Evolutionary conservation across 2,113 vertebrate genomes (phyloP), one percentile per base, ranked within the genome.

Genomic region (Pogona vitticeps): DNA sequence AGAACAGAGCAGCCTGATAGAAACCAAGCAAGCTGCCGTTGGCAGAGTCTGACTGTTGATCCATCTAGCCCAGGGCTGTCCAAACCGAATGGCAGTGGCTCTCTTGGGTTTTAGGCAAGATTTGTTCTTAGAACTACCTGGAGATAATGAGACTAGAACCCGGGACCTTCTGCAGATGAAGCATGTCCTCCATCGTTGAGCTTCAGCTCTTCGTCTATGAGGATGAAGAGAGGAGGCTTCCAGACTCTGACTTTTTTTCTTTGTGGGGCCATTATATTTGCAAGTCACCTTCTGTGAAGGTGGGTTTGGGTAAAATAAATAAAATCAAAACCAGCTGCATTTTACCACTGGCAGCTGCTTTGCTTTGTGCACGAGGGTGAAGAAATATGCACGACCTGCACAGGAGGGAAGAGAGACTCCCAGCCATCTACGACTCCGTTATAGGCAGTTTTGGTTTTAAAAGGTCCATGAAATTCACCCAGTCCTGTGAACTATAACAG

Each of bases 401-500:
- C 56, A 82, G 70, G 36, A 81, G 65, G 40, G 28, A 68, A 33
- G 31, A 67, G 20, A 75, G 33, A 61, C 70, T 82, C 28, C 70
- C 52, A 83, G 82, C 73, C 33, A 75, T 21, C 63, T 40, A 80
- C 15, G 42, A n/a, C 14, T 2, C 31, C 52, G 31, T 70, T 31
- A 70, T 23, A 70, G 70, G 26, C 10, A 40, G 46, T 33, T 68
- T 17, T 83, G 56, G 17, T 75, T 61, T 83, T 40, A 63, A 76
- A 76, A 65, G 76, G 21, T 36, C 59, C 40, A 33, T 67, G 72
- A 84, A 84, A 76, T 84, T 76, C 59, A 76, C 42, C 61, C 59
- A 33, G 2, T n/a, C 31, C 38, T 84, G 58, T 75, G 70, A 83
- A 75, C 61, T 83, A 36, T 36, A 56, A 21, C 56, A 63, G 56